phyloP scores from a whole-genome alignment of 2,113 vertebrate species.

The Procavia capensis region DNA sequence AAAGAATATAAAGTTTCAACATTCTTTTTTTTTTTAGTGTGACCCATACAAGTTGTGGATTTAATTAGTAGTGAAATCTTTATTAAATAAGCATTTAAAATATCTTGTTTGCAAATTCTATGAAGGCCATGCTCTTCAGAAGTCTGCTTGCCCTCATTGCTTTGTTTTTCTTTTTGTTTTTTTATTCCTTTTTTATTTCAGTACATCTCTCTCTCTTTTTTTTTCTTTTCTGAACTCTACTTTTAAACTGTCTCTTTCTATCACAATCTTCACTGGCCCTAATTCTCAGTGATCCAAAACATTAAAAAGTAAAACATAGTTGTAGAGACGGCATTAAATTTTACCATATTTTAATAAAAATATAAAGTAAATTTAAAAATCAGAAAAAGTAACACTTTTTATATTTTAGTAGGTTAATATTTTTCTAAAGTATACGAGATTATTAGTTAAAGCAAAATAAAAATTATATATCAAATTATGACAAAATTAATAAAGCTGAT shows the following conservation, averaged over 20 bases:
- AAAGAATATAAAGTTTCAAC: background rate
- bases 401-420: background rate
- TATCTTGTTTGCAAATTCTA: background rate
- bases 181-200: constrained; percentile 61
- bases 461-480: constrained; percentile 13
- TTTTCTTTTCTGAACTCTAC: background rate
- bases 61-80: constrained; percentile 36
- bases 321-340: background rate
- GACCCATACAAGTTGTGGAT: background rate
- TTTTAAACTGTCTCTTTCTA: constrained; percentile 40
- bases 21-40: constrained; percentile 8
- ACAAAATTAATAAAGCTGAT: constrained; percentile 26
- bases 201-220: background rate
- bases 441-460: constrained; percentile 29
- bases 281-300: constrained; percentile 41
- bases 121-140: background rate
- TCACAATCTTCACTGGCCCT: background rate
- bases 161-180: background rate
- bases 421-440: constrained; percentile 36
- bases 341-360: constrained; percentile 15
- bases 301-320: constrained; percentile 16
- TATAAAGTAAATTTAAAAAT: background rate
- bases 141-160: background rate
- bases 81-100: constrained; percentile 25
- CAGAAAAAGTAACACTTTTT: background rate